Evolutionary conservation across 2,113 vertebrate genomes (phyloP), one percentile per base, ranked within the genome.

Genomic region (Notothenia rossii): DNA sequence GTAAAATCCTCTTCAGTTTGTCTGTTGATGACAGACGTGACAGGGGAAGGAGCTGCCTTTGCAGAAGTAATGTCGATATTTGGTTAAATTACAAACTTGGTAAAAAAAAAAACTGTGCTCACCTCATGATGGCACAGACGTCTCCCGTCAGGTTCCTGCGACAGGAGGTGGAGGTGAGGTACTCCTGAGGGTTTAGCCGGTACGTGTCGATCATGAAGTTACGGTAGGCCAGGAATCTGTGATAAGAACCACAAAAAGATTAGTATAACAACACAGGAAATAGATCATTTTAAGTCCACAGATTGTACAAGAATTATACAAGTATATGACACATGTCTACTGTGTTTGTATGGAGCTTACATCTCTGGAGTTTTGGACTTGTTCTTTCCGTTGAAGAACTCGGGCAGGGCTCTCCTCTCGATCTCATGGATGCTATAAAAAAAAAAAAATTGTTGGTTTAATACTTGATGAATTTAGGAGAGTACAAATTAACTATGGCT

Each of bases 121-220:
- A 99, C 98, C 98, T 98, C 97, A 99, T 99, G 79, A 99, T 97
- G 0, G 98, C 98, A 0, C 98, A 99, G 9, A 99, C 98, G 1
- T 99, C 98, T 17, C 98, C 98, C 0, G 98, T 98, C 67, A 99
- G 84, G 81, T 99, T 99, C 84, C 98, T 96, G 62, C 98, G 95
- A 85, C 98, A 99, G 82, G 98, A 98, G 0, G 98, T 99, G 93
- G 97, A 98, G 67, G 98, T 99, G 88, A 99, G 94, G 90, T 99
- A 99, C 88, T 99, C 98, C 85, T 99, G 98, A 0, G 98, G 98
- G 92, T 99, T 99, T 10, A 99, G 92, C 25, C 98, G 96, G 4
- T 99, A 99, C 0, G 98, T 99, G 90, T 99, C 98, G 0, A 99
- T 99, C 97, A 99, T 99, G 93, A 99, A 99, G 95, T 99, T 99